Evolutionary conservation across 2,113 vertebrate genomes (phyloP), one percentile per base, ranked within the genome.

Genomic region (Bagarius yarrelli): DNA sequence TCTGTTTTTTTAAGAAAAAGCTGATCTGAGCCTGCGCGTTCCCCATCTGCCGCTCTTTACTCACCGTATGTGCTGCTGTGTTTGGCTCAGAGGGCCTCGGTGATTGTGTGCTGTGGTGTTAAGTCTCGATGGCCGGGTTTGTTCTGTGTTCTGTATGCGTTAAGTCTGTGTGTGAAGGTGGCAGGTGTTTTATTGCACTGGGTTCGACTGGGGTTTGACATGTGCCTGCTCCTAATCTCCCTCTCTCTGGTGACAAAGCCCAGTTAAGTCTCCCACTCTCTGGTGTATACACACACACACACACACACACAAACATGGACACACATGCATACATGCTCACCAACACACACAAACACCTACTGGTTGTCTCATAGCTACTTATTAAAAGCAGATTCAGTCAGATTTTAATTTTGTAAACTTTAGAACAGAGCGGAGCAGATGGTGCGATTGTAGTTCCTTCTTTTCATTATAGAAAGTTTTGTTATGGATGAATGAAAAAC

Each of bases 171-270:
- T 66, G 34, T 70, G 63, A 82, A 83, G 86, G 85, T 88, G 88
- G 91, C 91, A 92, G 91, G 89, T 92, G 90, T 87, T 89, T 92
- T 90, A 91, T 91, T 91, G 90, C 89, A 81, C 82, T 82, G 84
- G 83, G 87, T 87, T 86, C 86, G 85, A 61, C 73, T 72, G 83
- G 88, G 81, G 89, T 88, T 89, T 90, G 91, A 90, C 88, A 82
- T 66, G 88, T 90, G 88, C 88, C 90, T 89, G 89, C 88, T 88
- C 87, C 87, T 92, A 91, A 90, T 92, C 89, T 92, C 87, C 83
- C n/a, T 81, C 83, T 91, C 76, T 53, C 88, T 90, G 90, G 88
- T 91, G 91, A 90, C 90, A 91, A 90, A 91, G 89, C 90, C 89
- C 88, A 87, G 87, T 89, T 87, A 86, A 86, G 89, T 88, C 84